Evolutionary conservation across 2,797 vertebrate genomes (phyloP).

Genomic region (Helarctos malayanus): DNA sequence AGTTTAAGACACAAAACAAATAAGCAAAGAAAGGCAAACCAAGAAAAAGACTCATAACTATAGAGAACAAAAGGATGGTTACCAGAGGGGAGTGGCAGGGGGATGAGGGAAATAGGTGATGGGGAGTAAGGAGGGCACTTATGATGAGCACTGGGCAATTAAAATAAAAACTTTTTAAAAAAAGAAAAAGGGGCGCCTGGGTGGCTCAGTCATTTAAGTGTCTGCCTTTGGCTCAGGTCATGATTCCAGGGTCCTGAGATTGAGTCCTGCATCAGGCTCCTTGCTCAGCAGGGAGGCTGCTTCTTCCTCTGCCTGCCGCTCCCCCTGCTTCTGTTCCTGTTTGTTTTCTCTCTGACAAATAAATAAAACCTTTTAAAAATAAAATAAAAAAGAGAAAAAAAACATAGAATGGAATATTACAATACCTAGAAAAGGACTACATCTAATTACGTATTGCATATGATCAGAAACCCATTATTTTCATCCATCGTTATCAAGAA

Average conservation of each 20-base stretch:
- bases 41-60: not conserved
- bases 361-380: not conserved
- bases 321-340: too few relatives aligned
- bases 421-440: conserved; percentile 15
- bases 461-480: conserved; percentile 24
- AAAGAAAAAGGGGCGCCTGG: too few relatives aligned
- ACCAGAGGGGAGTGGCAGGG: not conserved
- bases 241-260: not conserved
- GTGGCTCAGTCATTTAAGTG: not conserved
- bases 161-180: not conserved
- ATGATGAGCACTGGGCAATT: not conserved
- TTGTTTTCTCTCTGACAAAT: not conserved
- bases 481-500: conserved; percentile 25
- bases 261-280: not conserved
- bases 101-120: not conserved
- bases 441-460: conserved; percentile 31
- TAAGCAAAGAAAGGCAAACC: not conserved
- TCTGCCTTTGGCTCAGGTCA: not conserved
- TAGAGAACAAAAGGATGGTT: not conserved
- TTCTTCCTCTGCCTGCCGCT: not conserved
- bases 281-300: not conserved
- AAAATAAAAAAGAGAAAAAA: not conserved
- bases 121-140: not conserved
- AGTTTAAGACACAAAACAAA: not conserved
- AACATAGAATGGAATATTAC: not conserved